These are phyloP conservation scores for Amiota mariae DNA, from an alignment of 2,888 invertebrate genomes.

Conservation along the genomic window DNA sequence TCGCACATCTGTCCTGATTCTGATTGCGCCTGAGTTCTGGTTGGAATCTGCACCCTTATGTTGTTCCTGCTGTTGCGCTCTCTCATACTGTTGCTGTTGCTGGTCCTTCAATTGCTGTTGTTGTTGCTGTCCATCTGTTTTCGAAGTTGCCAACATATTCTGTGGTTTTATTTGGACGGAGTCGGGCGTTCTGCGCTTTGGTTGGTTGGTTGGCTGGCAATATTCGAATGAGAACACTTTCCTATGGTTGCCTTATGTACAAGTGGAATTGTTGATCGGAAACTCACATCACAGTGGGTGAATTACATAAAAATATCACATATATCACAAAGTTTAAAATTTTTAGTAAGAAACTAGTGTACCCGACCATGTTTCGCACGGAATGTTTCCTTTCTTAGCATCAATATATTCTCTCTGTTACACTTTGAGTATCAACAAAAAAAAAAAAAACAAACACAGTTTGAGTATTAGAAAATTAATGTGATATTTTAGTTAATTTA, in stretches of 20 bases:
- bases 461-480: no score
- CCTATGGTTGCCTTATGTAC: background rate
- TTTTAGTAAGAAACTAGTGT: no score
- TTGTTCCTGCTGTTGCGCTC: constrained; percentile 43
- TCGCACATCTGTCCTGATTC: constrained; percentile 72
- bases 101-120: constrained; percentile 43
- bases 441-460: no score
- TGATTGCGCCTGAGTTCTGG: constrained; percentile 39
- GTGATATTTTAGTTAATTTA: no score
- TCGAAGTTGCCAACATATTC: constrained; percentile 73
- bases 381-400: no score
- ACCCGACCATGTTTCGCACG: no score
- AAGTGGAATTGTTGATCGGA: background rate
- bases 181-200: constrained; percentile 43
- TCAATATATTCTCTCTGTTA: no score
- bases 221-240: constrained; percentile 9
- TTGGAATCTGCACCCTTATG: constrained; percentile 60
- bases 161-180: constrained; percentile 68
- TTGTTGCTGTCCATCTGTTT: constrained; percentile 69
- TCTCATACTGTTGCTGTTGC: constrained; percentile 34
- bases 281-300: background rate
- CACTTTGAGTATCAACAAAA: no score
- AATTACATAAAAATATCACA: no score
- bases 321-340: no score
- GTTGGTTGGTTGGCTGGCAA: constrained; percentile 66